Base-by-base conservation (phyloP, 2,888 invertebrate genomes). In the Hedya salicella region DNA sequence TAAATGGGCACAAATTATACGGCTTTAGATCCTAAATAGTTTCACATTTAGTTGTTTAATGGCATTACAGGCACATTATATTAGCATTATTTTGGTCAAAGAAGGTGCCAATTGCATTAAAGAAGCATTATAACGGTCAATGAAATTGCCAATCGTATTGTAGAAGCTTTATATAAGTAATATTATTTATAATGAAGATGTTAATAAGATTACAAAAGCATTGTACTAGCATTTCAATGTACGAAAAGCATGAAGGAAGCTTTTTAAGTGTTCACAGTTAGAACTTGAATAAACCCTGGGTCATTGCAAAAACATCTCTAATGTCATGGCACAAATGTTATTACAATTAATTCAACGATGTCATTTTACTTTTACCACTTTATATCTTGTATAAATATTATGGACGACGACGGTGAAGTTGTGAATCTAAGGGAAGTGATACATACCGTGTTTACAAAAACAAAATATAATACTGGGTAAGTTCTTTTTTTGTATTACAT, bases 291-390 rank as follows among this genome's bases (percentile, higher is more conserved):
- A 40, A 48, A 48, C 25, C 48, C 21, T 25, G 19, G 9, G 9
- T 48, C 21, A 48, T 21, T 21, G 48, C 19, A 13, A 21, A 48
- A 48, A 48, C 19, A 21, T 21, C 48, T 48, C 48, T 48, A 19
- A 48, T 48, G 19, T 9, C 13, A 3, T 9, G 21, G 48, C 8
- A 48, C 11, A 48, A 49, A 25, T 49, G 25, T 49, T 25, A 14
- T 2, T 21, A 25, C 25, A 25, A 25, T 25, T 25, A 25, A 25
- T 25, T n/a, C n/a, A n/a, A n/a, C n/a, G n/a, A n/a, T n/a, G n/a
- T n/a, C n/a, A n/a, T n/a, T n/a, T 25, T 25, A 25, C 25, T 25
- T 25, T 25, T 25, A 25, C 25, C 5, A 25, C 25, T 25, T 25
- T 25, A 25, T 25, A 25, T 25, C 25, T 25, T 5, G 25, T 25